Conservation (phyloP, 2,888 invertebrate species). For the Athetis lepigone region DNA sequence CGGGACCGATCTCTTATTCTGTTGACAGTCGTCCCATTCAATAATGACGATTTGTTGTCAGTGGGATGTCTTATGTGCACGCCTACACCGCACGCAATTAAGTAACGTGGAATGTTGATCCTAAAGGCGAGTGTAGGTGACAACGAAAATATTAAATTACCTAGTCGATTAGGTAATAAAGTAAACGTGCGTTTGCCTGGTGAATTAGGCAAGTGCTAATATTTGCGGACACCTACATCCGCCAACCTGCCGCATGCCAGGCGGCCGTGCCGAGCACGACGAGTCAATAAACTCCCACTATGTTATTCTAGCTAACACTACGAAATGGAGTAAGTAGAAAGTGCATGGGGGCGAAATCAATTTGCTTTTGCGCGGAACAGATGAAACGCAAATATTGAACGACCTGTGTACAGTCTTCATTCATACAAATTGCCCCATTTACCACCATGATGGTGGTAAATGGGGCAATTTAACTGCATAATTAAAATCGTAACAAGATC, state of each 20-base stretch:
- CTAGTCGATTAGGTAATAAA: slow-evolving; percentile 81
- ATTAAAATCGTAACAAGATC: slow-evolving; percentile 3
- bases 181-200: slow-evolving; percentile 77
- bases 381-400: slow-evolving; percentile 35
- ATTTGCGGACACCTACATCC: slow-evolving; percentile 89
- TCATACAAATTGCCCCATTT: slow-evolving; percentile 32
- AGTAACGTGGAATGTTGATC: slow-evolving; percentile 70
- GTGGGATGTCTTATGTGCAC: slow-evolving; percentile 71
- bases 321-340: slow-evolving; percentile 67
- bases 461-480: not conserved
- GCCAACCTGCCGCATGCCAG: slow-evolving; percentile 81
- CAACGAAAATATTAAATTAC: slow-evolving; percentile 74
- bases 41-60: slow-evolving; percentile 70
- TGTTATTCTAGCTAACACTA: slow-evolving; percentile 62
- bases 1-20: slow-evolving; percentile 67
- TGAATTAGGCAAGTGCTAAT: slow-evolving; percentile 86
- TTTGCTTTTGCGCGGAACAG: slow-evolving; percentile 37
- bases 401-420: slow-evolving; percentile 3
- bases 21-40: slow-evolving; percentile 72
- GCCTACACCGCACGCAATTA: slow-evolving; percentile 74
- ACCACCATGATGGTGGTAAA: slow-evolving; percentile 9
- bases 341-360: slow-evolving; percentile 57
- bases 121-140: slow-evolving; percentile 72
- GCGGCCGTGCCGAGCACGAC: slow-evolving; percentile 64
- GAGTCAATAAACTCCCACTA: slow-evolving; percentile 85